phyloP scores from a whole-genome alignment of 1,140 invertebrate genomes.

The Ceratosolen solmsi region DNA sequence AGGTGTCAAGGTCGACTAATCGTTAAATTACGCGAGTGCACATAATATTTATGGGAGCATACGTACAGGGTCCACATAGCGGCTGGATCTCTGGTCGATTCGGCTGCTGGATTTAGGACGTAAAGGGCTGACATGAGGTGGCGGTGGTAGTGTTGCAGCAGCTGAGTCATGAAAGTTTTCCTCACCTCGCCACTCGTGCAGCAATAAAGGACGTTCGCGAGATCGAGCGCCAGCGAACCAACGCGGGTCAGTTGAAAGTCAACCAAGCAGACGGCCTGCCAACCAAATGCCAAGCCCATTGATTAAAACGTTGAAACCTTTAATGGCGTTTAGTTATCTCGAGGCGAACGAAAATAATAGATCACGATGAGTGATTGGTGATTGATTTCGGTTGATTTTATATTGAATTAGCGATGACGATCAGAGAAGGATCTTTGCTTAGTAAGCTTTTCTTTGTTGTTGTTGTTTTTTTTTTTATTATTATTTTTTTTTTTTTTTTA shows the following conservation, averaged over 20 bases:
- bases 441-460: no score
- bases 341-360: no score
- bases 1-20: no score
- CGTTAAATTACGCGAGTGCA: no score
- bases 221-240: slow-evolving; percentile 80
- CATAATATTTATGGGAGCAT: neutral
- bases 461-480: no score
- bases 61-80: slow-evolving; percentile 76
- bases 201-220: slow-evolving; percentile 79
- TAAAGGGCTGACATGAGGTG: slow-evolving; percentile 75
- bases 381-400: no score
- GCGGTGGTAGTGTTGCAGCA: slow-evolving; percentile 76
- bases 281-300: neutral
- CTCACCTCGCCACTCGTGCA: slow-evolving; percentile 78
- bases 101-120: slow-evolving; percentile 68
- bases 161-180: slow-evolving; percentile 73
- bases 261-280: slow-evolving; percentile 77
- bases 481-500: no score
- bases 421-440: no score
- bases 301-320: no score
- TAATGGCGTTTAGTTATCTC: no score
- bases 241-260: slow-evolving; percentile 82
- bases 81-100: slow-evolving; percentile 70
- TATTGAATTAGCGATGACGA: no score
- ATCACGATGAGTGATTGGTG: no score